Evolutionary conservation across 2,888 invertebrate genomes (phyloP).

Genomic region (Megaustenia siamemsis): DNA sequence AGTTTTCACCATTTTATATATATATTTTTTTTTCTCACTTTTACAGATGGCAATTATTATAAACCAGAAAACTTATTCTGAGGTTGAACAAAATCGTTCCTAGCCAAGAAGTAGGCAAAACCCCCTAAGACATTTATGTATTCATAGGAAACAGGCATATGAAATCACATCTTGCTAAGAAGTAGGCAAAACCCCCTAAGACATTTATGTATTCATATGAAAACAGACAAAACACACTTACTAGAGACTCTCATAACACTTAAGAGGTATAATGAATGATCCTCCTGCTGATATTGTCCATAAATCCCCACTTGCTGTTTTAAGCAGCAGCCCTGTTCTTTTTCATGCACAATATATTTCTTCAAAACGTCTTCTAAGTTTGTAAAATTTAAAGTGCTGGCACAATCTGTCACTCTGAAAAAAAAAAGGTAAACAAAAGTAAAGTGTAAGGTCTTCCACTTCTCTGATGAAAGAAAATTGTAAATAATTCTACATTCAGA

Average conservation of each 20-base stretch:
- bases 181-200: no score
- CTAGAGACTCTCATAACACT: background rate
- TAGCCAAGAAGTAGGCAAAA: no score
- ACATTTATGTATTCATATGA: no score
- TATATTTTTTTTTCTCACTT: no score
- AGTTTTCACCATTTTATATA: no score
- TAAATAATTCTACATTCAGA: background rate
- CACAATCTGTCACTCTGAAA: constrained; percentile 47
- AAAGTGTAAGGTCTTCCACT: background rate
- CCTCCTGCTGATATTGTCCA: background rate
- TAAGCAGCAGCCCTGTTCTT: background rate
- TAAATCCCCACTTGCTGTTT: background rate
- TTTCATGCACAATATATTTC: constrained; percentile 53
- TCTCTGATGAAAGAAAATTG: constrained; percentile 9
- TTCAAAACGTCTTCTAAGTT: constrained; percentile 61
- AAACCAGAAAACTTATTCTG: no score
- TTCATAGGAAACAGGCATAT: no score
- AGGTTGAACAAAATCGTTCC: no score
- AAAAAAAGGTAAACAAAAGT: background rate
- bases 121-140: no score
- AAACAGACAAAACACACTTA: no score
- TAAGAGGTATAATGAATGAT: constrained; percentile 26
- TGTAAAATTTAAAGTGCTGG: constrained; percentile 59
- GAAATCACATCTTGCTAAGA: no score
- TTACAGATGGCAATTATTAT: no score